These are phyloP conservation scores for Huso huso DNA, from an alignment of 2,797 vertebrate genomes.

Conservation along the genomic window DNA sequence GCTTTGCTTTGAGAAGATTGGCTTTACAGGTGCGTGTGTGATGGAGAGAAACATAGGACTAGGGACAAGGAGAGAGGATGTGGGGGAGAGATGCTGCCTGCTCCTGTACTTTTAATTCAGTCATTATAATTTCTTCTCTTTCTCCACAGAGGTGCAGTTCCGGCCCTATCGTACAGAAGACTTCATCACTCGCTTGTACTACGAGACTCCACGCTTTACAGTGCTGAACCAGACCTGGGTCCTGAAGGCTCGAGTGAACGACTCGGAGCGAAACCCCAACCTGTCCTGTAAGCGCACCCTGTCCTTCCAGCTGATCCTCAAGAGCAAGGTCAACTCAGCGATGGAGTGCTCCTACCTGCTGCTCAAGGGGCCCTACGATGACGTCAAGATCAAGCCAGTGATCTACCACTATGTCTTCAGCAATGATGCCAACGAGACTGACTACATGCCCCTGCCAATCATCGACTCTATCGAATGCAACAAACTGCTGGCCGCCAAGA, in stretches of 20 bases:
- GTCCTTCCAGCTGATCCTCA: constrained; percentile 94
- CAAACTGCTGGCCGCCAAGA: constrained; percentile 98
- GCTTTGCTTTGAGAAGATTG: constrained; percentile 95
- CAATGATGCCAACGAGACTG: constrained; percentile 90
- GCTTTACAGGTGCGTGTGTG: constrained; percentile 79
- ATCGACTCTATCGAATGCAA: constrained; percentile 95
- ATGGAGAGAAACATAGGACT: background rate
- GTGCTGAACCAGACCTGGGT: constrained; percentile 98
- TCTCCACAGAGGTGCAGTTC: constrained; percentile 84
- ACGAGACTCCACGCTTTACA: constrained; percentile 88
- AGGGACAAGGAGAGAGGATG: too few relatives aligned
- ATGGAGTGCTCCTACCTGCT: constrained; percentile 94
- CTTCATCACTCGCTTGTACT: constrained; percentile 96
- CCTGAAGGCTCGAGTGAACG: constrained; percentile 92
- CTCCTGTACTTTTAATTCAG: too few relatives aligned
- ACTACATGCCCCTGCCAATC: constrained; percentile 92
- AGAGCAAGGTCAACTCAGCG: constrained; percentile 86
- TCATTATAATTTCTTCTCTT: background rate
- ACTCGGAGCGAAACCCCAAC: constrained; percentile 96
- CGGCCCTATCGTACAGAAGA: constrained; percentile 93
- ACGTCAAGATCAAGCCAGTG: constrained; percentile 89
- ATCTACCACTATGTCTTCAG: constrained; percentile 95
- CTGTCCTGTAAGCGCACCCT: constrained; percentile 94
- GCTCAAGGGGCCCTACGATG: constrained; percentile 89
- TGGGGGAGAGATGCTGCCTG: too few relatives aligned